Conservation (phyloP, 35 echinoderm and acorn worm genomes). For the Apostichopus parvimensis region DNA sequence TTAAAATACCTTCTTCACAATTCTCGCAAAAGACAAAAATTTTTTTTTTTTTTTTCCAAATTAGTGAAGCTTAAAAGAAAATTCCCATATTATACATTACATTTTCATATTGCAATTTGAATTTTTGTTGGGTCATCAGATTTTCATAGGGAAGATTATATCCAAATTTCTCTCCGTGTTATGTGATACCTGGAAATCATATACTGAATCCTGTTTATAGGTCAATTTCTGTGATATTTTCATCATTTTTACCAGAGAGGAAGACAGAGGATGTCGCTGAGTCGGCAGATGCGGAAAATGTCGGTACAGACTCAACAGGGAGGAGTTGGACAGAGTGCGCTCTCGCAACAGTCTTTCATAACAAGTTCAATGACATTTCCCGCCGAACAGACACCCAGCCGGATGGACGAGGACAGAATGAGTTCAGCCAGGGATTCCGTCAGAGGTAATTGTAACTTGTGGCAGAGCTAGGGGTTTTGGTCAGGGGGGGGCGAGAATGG, state of each 20-base stretch:
- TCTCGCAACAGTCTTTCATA: background rate
- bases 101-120: no score
- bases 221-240: background rate
- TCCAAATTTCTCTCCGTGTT: no score
- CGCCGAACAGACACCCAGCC: background rate
- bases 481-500: no score
- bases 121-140: no score
- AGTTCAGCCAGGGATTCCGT: constrained; percentile 13
- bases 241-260: background rate
- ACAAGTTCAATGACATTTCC: background rate
- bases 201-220: no score
- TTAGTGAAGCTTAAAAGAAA: no score
- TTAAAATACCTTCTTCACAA: no score
- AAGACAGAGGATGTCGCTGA: constrained; percentile 4
- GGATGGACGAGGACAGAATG: constrained; percentile 17
- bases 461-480: background rate
- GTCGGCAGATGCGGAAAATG: constrained; percentile 22
- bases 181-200: no score
- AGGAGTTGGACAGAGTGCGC: constrained; percentile 7
- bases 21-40: no score
- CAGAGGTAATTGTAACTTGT: background rate
- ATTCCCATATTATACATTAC: no score
- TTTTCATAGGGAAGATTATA: no score
- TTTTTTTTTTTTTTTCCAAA: no score
- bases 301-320: constrained; percentile 13